A percentile compares a stretch with the other conserved stretches of the same genome.
Evolutionary conservation across 2,888 invertebrate genomes (phyloP).

Genomic region (Polydrusus cervinus): DNA sequence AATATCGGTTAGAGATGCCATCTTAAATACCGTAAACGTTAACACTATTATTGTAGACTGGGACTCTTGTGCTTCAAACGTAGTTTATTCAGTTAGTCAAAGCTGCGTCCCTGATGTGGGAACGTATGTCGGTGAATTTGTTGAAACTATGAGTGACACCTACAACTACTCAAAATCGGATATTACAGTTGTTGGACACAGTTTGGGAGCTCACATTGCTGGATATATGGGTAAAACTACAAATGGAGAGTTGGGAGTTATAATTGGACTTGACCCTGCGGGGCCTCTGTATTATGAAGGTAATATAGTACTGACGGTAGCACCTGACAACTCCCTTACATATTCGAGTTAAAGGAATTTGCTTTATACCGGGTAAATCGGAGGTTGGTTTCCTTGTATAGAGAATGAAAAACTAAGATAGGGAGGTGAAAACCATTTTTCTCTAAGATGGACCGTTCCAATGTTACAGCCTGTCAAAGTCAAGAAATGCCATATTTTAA

Average conservation of each 20-base stretch:
- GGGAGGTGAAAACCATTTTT: no score
- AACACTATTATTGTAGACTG: slow-evolving; percentile 67
- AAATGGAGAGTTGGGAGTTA: slow-evolving; percentile 55
- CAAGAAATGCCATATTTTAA: no score
- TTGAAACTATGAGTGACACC: slow-evolving; percentile 55
- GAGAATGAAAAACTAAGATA: no score
- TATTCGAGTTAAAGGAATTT: no score
- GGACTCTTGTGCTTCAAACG: slow-evolving; percentile 57
- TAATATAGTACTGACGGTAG: slow-evolving; percentile 8
- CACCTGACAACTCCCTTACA: no score
- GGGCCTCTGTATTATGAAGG: slow-evolving; percentile 53
- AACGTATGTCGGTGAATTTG: slow-evolving; percentile 58
- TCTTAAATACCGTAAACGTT: slow-evolving; percentile 58
- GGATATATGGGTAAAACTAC: slow-evolving; percentile 61
- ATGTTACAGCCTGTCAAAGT: no score
- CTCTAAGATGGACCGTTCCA: no score
- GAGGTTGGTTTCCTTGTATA: no score
- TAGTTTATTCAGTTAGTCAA: slow-evolving; percentile 57
- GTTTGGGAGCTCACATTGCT: slow-evolving; percentile 64
- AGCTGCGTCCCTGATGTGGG: slow-evolving; percentile 59
- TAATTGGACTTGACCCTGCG: slow-evolving; percentile 63
- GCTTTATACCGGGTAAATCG: no score
- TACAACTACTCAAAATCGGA: slow-evolving; percentile 52
- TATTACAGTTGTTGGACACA: slow-evolving; percentile 58
- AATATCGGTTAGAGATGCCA: slow-evolving; percentile 56